phyloP scores from a whole-genome alignment of 30 jellyfish, hydroid and myxozoan genomes.

The Sanderia malayensis region DNA sequence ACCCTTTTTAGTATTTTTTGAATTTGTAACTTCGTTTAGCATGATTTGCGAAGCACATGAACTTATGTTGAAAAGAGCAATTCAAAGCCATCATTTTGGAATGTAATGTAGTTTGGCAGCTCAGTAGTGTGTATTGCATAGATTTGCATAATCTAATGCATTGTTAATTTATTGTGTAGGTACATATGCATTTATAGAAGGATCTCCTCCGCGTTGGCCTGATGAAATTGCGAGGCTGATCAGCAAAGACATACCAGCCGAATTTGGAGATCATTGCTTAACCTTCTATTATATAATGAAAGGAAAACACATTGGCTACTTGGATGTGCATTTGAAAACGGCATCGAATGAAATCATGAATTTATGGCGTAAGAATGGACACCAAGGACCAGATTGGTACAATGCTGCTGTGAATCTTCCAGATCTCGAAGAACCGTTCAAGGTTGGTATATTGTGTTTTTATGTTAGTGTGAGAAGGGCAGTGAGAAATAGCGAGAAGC shows the following conservation, averaged over 20 bases:
- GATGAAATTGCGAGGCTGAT: constrained; percentile 65
- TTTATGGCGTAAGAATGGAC: constrained; percentile 62
- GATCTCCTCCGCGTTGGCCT: constrained; percentile 63
- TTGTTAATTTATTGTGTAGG: constrained; percentile 38
- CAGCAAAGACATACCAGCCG: constrained; percentile 43
- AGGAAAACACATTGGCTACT: constrained; percentile 67
- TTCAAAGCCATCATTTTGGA: no score
- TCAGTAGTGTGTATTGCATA: no score
- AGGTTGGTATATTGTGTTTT: constrained; percentile 19
- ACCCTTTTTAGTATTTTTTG: no score
- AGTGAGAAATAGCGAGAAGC: no score
- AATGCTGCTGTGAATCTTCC: constrained; percentile 74
- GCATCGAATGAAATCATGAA: constrained; percentile 21
- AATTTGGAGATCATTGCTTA: constrained; percentile 44
- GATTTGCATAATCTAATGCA: no score
- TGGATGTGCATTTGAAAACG: constrained; percentile 50
- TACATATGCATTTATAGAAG: constrained; percentile 55
- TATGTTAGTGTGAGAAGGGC: no score
- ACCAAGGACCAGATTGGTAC: constrained; percentile 78
- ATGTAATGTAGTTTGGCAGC: no score
- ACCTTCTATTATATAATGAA: constrained; percentile 67
- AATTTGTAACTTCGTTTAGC: no score
- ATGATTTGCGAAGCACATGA: no score
- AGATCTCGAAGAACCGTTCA: constrained; percentile 43
- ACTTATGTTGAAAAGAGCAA: no score